These are phyloP conservation scores for Arion vulgaris DNA, from an alignment of 1,140 invertebrate species.

Conservation along the genomic window DNA sequence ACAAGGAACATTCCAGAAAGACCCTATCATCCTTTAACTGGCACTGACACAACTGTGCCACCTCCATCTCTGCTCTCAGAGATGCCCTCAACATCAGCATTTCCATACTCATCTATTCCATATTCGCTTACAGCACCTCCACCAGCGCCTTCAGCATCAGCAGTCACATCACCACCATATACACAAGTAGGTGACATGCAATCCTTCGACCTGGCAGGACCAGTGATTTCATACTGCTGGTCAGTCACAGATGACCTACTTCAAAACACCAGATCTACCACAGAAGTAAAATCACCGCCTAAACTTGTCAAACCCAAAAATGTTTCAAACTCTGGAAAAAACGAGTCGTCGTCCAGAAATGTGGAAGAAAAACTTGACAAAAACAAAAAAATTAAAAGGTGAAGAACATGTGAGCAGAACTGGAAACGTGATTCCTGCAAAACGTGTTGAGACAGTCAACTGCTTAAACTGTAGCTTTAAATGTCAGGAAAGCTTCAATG, in stretches of 20 bases:
- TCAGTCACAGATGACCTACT: neutral
- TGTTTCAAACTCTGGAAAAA: neutral
- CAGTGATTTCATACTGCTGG: neutral
- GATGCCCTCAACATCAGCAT: neutral
- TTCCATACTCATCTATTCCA: neutral
- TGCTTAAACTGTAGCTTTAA: slow-evolving; percentile 16
- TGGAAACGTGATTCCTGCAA: slow-evolving; percentile 15
- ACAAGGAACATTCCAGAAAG: neutral
- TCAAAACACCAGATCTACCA: neutral
- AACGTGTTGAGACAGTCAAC: slow-evolving; percentile 2
- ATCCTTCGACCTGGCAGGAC: neutral
- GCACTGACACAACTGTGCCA: neutral
- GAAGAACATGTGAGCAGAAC: slow-evolving; percentile 25
- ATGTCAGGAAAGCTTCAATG: slow-evolving; percentile 7
- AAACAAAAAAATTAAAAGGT: slow-evolving; percentile 13
- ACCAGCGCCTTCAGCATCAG: neutral
- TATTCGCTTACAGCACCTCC: slow-evolving; percentile 1
- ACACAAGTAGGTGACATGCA: neutral
- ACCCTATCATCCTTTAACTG: neutral
- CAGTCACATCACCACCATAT: neutral
- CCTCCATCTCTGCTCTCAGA: neutral
- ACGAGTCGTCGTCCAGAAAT: slow-evolving; percentile 5
- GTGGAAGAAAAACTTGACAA: slow-evolving; percentile 29
- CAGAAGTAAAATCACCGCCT: neutral
- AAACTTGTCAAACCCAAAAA: neutral